Base-by-base conservation (phyloP, 2,888 invertebrate species). In the Lasioglossum leucozonium region DNA sequence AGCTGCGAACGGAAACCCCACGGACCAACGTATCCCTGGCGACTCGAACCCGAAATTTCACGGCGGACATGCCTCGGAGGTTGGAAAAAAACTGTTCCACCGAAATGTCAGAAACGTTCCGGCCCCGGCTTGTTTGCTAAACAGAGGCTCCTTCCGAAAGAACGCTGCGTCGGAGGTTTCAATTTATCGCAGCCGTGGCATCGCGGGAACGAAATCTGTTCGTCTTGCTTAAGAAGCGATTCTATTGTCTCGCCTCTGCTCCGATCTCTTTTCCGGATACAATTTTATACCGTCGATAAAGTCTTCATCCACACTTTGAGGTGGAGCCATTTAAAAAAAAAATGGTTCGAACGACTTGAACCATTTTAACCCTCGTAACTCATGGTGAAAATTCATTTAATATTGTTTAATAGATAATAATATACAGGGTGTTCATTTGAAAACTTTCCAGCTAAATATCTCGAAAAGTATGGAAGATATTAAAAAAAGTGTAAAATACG, bases 31-130 rank as follows among this genome's bases (percentile, higher is more conserved):
- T 79, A 84, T 87, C 77, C 76, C 47, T 78, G 65, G 77, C 87
- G 84, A 81, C 65, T 62, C 79, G 76, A 72, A 84, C 81, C 18
- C 44, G 30, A 11, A 37, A 84, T 87, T 87, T 87, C 79, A 84
- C 73, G 78, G 65, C 42, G 22, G 42, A 72, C 37, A 51, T 40
- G 22, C 13, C 47, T 8, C 34, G 37, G 0, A n/a, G 37, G 55
- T 4, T 4, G 2, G 40, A n/a, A n/a, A 18, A n/a, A 79, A 79
- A 73, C 26, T 51, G 40, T 76, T 67, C 34, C 10, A 3, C 30
- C 8, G 34, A 13, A 44, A 65, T 8, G 10, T 34, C 11, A 0
- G 44, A 40, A 82, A 78, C 81, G 73, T 73, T 26, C 26, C 47
- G 11, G 11, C 8, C 30, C 72, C 0, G 40, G 47, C 62, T 58